Conservation (phyloP, 2,797 vertebrate species). For the Sebastes umbrosus region DNA sequence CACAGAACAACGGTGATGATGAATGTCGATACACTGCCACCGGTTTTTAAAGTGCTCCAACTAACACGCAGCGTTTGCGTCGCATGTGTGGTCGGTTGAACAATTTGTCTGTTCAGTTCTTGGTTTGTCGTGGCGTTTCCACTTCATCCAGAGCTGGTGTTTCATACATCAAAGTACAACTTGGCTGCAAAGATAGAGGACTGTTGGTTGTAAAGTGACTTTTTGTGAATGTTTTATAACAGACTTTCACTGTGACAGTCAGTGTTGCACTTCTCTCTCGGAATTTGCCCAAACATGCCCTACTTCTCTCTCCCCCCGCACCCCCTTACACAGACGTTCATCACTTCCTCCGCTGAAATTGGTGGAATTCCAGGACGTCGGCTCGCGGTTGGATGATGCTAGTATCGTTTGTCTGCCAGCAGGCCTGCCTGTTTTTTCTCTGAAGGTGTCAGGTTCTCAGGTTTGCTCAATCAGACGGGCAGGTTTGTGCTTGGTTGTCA, state of each 20-base stretch:
- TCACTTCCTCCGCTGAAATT: slow-evolving; percentile 72
- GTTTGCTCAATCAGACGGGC: slow-evolving; percentile 60
- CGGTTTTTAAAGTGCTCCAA: slow-evolving; percentile 28
- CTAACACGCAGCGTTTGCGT: slow-evolving; percentile 24
- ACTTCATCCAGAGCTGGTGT: slow-evolving; percentile 5
- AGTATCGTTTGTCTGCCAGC: slow-evolving; percentile 65
- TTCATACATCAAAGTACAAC: slow-evolving; percentile 21
- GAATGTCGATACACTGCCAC: slow-evolving; percentile 42
- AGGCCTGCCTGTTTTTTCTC: slow-evolving; percentile 62
- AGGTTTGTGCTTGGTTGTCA: slow-evolving; percentile 58
- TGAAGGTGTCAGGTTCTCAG: slow-evolving; percentile 64
- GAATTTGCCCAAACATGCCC: slow-evolving; percentile 67
- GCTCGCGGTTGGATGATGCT: slow-evolving; percentile 57
- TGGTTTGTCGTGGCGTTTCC: slow-evolving; percentile 1
- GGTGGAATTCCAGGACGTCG: slow-evolving; percentile 71
- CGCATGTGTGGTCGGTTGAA: slow-evolving; percentile 33
- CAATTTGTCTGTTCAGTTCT: slow-evolving; percentile 10
- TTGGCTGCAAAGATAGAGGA: slow-evolving; percentile 1
- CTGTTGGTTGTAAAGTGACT: slow-evolving; percentile 11
- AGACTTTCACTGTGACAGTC: slow-evolving; percentile 22
- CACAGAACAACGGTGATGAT: slow-evolving; percentile 50
- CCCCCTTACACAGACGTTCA: slow-evolving; percentile 26
- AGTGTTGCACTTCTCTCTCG: slow-evolving; percentile 39
- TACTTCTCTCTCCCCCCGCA: background rate
- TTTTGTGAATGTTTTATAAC: slow-evolving; percentile 22